Percentiles rank a stretch among this genome's conserved stretches.
Conservation (phyloP, 2,888 invertebrate genomes). For the Tetragonisca angustula region DNA sequence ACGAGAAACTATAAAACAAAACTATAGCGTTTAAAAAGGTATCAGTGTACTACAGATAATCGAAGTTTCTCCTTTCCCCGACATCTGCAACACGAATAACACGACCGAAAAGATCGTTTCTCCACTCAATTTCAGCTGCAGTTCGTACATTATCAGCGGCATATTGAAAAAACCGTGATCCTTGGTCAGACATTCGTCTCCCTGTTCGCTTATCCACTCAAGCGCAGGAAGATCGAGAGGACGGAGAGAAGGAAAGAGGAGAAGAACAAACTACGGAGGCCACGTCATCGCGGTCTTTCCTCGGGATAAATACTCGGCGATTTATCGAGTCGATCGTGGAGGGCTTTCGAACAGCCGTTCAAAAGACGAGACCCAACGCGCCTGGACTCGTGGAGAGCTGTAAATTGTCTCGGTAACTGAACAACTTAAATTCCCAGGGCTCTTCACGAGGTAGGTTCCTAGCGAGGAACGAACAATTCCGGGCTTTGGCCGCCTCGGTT, state of each 20-base stretch:
- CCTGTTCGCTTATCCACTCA: slow-evolving; percentile 15
- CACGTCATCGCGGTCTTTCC: slow-evolving; percentile 31
- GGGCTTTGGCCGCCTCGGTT: not conserved
- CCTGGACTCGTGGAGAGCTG: slow-evolving; percentile 48
- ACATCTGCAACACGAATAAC: not conserved
- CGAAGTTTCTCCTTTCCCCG: too few relatives aligned
- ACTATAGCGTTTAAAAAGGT: too few relatives aligned
- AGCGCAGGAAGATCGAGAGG: not conserved
- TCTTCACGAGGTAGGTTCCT: slow-evolving; percentile 24
- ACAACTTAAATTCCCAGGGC: slow-evolving; percentile 70
- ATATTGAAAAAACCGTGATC: not conserved
- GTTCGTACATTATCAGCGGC: not conserved
- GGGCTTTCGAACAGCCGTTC: slow-evolving; percentile 36
- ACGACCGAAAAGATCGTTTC: not conserved
- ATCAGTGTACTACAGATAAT: too few relatives aligned
- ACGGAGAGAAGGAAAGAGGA: not conserved
- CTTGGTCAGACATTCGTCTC: not conserved
- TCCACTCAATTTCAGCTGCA: not conserved
- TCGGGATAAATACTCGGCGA: slow-evolving; percentile 51
- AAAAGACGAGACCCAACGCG: slow-evolving; percentile 41
- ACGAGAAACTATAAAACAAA: too few relatives aligned
- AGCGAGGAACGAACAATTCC: slow-evolving; percentile 42
- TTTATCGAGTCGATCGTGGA: slow-evolving; percentile 59
- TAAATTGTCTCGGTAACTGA: slow-evolving; percentile 71
- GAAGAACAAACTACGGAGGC: not conserved